These are phyloP conservation scores for Australoheros facetus DNA, from an alignment of 2,797 vertebrate genomes.

Conservation along the genomic window DNA sequence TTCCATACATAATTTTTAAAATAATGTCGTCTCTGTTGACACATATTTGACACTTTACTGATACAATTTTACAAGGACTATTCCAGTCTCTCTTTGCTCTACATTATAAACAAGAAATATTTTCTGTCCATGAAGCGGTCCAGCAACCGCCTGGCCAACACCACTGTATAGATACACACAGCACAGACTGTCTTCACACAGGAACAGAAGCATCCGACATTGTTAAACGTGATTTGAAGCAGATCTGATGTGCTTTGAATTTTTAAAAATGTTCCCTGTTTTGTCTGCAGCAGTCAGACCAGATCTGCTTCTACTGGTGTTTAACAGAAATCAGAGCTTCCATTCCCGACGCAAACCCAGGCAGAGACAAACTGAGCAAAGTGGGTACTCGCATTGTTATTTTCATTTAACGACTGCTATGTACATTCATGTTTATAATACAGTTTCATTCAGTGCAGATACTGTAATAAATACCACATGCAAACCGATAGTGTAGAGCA, in stretches of 20 bases:
- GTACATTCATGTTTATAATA: constrained; percentile 82
- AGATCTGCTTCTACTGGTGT: constrained; percentile 32
- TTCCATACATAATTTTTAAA: constrained; percentile 74
- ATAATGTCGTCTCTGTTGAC: constrained; percentile 76
- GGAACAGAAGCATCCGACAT: constrained; percentile 32
- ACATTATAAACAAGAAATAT: constrained; percentile 69
- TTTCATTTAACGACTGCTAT: constrained; percentile 72
- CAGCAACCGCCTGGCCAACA: constrained; percentile 10
- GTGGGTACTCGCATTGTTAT: constrained; percentile 57
- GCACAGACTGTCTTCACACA: constrained; percentile 33
- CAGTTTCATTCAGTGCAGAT: constrained; percentile 80
- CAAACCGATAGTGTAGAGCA: constrained; percentile 71
- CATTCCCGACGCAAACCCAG: constrained; percentile 32
- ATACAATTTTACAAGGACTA: constrained; percentile 77
- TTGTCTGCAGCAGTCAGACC: constrained; percentile 34
- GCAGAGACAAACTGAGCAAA: constrained; percentile 52
- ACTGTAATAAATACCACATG: constrained; percentile 78
- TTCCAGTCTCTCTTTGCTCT: constrained; percentile 69
- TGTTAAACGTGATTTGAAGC: constrained; percentile 11
- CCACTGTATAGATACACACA: constrained; percentile 40
- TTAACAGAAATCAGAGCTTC: constrained; percentile 19
- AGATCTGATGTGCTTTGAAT: constrained; percentile 42
- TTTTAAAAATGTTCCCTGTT: constrained; percentile 32
- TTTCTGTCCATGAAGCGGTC: constrained; percentile 36
- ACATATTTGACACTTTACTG: constrained; percentile 75